Conservation (phyloP, 2,888 invertebrate species). For the Drosophila multiciliata region DNA sequence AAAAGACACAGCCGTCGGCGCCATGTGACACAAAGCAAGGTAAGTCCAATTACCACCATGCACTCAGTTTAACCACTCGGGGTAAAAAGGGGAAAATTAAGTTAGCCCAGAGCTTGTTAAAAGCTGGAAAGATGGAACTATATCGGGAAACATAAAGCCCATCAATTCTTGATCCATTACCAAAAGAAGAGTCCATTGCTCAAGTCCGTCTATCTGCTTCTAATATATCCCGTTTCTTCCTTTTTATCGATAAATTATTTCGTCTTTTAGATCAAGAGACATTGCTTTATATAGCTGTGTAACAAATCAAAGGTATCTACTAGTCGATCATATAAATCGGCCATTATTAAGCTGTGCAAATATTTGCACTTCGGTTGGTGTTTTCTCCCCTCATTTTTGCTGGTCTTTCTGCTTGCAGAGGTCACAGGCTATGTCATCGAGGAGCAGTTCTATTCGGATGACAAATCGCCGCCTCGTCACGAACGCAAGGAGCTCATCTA, state of each 20-base stretch:
- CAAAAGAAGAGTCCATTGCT: not conserved
- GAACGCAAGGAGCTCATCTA: slow-evolving; percentile 90
- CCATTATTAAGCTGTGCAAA: not conserved
- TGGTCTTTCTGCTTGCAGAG: slow-evolving; percentile 77
- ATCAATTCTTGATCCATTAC: not conserved
- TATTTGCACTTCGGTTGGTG: not conserved
- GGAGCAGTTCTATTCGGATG: slow-evolving; percentile 89
- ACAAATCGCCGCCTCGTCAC: slow-evolving; percentile 89
- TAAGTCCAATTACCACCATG: slow-evolving; percentile 73
- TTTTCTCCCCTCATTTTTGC: not conserved
- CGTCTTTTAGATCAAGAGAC: not conserved
- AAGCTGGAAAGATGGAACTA: not conserved
- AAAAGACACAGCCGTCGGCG: slow-evolving; percentile 84
- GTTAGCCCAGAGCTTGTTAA: no score
- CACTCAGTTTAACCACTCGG: not conserved
- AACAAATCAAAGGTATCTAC: not conserved
- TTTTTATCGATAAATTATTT: no score
- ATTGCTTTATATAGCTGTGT: not conserved
- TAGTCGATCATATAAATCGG: not conserved
- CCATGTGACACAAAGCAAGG: slow-evolving; percentile 89
- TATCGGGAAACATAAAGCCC: not conserved
- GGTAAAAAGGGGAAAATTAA: not conserved
- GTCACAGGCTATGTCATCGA: slow-evolving; percentile 90
- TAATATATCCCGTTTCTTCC: no score
- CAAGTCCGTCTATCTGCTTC: not conserved